Evolutionary conservation across 2,113 vertebrate species (phyloP).

Genomic region (Cathartes aura): DNA sequence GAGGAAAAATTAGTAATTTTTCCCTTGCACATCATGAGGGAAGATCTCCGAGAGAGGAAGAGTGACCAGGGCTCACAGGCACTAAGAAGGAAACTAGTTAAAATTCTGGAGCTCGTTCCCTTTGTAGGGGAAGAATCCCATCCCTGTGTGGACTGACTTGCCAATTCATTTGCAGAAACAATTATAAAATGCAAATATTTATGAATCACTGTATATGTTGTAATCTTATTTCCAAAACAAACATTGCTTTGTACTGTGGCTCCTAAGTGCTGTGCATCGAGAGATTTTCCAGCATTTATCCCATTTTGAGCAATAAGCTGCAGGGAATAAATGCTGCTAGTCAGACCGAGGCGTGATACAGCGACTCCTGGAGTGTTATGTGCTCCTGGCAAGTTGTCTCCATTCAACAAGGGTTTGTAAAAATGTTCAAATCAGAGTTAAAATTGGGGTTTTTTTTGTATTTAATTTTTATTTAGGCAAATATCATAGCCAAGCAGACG

Average conservation of each 20-base stretch:
- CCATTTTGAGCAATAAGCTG: neutral
- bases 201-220: slow-evolving; percentile 53
- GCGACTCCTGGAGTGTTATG: neutral
- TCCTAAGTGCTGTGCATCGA: neutral
- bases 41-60: slow-evolving; percentile 1
- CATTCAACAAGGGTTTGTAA: slow-evolving; percentile 40
- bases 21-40: neutral
- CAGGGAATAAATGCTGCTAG: slow-evolving; percentile 22
- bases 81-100: slow-evolving; percentile 43
- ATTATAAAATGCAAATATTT: slow-evolving; percentile 75
- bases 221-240: slow-evolving; percentile 72
- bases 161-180: slow-evolving; percentile 65
- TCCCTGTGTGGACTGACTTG: slow-evolving; percentile 11
- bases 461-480: slow-evolving; percentile 58
- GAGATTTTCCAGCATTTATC: neutral
- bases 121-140: neutral
- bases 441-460: neutral
- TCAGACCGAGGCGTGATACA: neutral
- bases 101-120: slow-evolving; percentile 33
- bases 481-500: slow-evolving; percentile 21
- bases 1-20: neutral
- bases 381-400: slow-evolving; percentile 31
- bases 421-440: slow-evolving; percentile 42
- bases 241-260: neutral
- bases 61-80: slow-evolving; percentile 12